Evolutionary conservation across 1,140 invertebrate genomes (phyloP).

Genomic region (Pseudomyrmex dendroicus): DNA sequence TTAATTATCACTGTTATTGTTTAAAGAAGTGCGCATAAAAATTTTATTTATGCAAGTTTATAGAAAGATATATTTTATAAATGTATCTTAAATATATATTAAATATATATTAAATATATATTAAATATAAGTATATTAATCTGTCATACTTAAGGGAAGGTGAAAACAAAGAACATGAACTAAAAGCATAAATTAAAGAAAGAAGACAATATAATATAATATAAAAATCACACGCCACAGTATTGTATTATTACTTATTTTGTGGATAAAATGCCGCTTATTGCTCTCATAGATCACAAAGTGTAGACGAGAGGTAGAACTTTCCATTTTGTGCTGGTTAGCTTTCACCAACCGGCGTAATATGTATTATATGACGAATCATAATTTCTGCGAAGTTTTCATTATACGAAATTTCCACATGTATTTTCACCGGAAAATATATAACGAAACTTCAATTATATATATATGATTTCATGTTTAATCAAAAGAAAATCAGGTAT

Average conservation of each 20-base stretch:
- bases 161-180: neutral
- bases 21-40: neutral
- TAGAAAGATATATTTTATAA: neutral
- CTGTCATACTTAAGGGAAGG: too few species aligned
- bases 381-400: too few species aligned
- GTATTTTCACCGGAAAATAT: too few species aligned
- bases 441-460: too few species aligned
- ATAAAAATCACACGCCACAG: too few species aligned
- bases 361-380: neutral
- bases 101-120: conserved; percentile 8
- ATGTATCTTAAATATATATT: neutral
- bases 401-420: too few species aligned
- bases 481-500: too few species aligned
- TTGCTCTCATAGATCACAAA: neutral
- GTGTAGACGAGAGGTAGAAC: conserved; percentile 18
- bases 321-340: conserved; percentile 18
- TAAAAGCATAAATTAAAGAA: neutral
- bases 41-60: neutral
- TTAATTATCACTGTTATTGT: too few species aligned
- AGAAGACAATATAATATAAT: neutral
- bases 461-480: too few species aligned
- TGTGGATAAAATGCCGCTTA: too few species aligned
- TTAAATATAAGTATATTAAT: neutral
- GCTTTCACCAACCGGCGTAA: conserved; percentile 18
- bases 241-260: too few species aligned